Evolutionary conservation across 2,888 invertebrate genomes (phyloP).

Genomic region (Chrysotoxum bicinctum): DNA sequence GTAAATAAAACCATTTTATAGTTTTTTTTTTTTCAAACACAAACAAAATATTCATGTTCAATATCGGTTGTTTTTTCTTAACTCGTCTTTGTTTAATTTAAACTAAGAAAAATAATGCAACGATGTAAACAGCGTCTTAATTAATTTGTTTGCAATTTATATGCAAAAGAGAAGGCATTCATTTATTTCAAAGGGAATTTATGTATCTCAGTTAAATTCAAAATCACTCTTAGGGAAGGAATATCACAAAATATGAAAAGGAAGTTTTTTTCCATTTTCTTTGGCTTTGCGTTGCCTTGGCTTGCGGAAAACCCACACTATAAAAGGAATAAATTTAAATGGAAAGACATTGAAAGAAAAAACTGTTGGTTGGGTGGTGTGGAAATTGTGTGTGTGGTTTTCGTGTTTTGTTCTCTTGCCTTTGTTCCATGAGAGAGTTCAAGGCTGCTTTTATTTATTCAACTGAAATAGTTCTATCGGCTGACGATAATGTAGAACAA

Average conservation of each 20-base stretch:
- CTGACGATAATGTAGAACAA: neutral
- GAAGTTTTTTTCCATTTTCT: neutral
- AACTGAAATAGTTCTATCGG: conserved; percentile 13
- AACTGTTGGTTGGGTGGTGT: neutral
- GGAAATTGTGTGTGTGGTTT: neutral
- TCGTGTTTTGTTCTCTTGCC: neutral
- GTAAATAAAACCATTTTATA: conserved; percentile 1
- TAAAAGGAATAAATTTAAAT: conserved; percentile 3
- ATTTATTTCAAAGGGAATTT: conserved; percentile 6
- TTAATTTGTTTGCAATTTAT: conserved; percentile 53
- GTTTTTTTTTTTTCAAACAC: neutral
- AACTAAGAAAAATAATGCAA: conserved; percentile 30
- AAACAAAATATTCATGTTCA: neutral
- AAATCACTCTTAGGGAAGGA: neutral
- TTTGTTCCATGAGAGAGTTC: conserved; percentile 5
- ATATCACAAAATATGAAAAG: neutral
- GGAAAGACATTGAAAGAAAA: neutral
- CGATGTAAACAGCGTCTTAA: conserved; percentile 52
- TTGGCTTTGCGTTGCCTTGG: neutral
- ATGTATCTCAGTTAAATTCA: conserved; percentile 1
- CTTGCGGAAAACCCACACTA: neutral
- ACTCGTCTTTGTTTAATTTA: conserved; percentile 27
- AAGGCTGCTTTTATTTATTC: conserved; percentile 16
- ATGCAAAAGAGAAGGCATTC: conserved; percentile 2
- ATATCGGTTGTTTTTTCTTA: conserved; percentile 4